A percentile compares a stretch with the other conserved stretches of the same genome.
Evolutionary conservation across 2,888 invertebrate species (phyloP).

Genomic region (Drosophila bunnanda): DNA sequence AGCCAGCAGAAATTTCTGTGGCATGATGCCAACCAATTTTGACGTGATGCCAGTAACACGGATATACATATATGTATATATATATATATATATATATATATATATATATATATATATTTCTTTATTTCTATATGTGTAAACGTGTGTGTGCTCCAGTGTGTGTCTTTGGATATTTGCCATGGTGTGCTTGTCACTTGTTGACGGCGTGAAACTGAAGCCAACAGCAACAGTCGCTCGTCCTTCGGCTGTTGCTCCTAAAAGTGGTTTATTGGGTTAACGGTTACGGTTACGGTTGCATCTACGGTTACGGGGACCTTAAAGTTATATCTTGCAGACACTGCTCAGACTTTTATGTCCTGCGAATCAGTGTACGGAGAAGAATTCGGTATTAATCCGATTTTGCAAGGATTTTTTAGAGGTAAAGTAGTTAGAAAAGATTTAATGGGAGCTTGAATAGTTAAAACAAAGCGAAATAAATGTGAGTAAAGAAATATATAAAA

Average conservation of each 20-base stretch:
- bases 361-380: constrained; percentile 7
- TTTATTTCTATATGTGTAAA: not conserved
- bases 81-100: too few species aligned
- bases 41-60: constrained; percentile 59
- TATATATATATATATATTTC: not conserved
- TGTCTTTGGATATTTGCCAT: constrained; percentile 43
- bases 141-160: constrained; percentile 3
- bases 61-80: not conserved
- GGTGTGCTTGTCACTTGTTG: constrained; percentile 70
- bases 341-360: constrained; percentile 9
- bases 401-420: not conserved
- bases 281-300: constrained; percentile 21
- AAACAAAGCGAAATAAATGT: not conserved
- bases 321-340: constrained; percentile 4
- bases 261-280: constrained; percentile 70
- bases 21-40: constrained; percentile 73
- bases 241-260: constrained; percentile 50
- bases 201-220: constrained; percentile 74
- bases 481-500: too few species aligned
- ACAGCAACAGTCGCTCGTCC: constrained; percentile 40
- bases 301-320: constrained; percentile 29
- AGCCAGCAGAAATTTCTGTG: constrained; percentile 64
- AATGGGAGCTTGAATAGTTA: not conserved
- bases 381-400: not conserved
- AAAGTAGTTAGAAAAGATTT: not conserved